These are phyloP conservation scores for Limosa lapponica DNA, from an alignment of 2,797 vertebrate genomes.

Conservation along the genomic window DNA sequence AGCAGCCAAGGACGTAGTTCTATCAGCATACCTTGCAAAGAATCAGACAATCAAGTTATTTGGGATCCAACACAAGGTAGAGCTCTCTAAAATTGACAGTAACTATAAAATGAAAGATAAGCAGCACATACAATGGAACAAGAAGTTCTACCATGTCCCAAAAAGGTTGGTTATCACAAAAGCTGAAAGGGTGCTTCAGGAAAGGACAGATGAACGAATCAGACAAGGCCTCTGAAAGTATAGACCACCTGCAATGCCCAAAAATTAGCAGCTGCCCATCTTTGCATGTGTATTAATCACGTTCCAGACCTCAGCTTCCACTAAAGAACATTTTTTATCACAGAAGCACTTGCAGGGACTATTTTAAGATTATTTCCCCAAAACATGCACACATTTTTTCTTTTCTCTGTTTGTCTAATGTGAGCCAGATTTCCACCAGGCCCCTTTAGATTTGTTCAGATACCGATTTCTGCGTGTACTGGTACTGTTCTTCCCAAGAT, in stretches of 20 bases:
- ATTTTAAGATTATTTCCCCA: not conserved
- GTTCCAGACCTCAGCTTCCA: not conserved
- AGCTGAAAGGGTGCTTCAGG: not conserved
- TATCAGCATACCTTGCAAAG: not conserved
- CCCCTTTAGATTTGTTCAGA: not conserved
- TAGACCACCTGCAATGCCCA: not conserved
- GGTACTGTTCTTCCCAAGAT: not conserved
- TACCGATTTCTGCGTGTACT: not conserved
- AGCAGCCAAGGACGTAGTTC: not conserved
- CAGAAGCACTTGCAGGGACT: not conserved
- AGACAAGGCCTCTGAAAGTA: not conserved
- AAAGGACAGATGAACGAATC: not conserved
- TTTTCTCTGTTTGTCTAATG: not conserved
- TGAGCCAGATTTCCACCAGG: not conserved
- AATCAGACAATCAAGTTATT: not conserved
- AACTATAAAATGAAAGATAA: not conserved
- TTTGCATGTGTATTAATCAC: not conserved
- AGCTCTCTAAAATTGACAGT: not conserved
- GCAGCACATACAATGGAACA: not conserved
- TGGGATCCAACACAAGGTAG: not conserved
- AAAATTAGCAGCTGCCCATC: not conserved
- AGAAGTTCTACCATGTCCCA: not conserved
- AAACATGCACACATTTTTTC: not conserved
- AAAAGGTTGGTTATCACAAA: not conserved
- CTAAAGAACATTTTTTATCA: not conserved